A percentile compares a stretch with the other conserved stretches of the same genome.
Conservation (phyloP, 2,888 invertebrate species). For the Pristionchus fissidentatus region DNA sequence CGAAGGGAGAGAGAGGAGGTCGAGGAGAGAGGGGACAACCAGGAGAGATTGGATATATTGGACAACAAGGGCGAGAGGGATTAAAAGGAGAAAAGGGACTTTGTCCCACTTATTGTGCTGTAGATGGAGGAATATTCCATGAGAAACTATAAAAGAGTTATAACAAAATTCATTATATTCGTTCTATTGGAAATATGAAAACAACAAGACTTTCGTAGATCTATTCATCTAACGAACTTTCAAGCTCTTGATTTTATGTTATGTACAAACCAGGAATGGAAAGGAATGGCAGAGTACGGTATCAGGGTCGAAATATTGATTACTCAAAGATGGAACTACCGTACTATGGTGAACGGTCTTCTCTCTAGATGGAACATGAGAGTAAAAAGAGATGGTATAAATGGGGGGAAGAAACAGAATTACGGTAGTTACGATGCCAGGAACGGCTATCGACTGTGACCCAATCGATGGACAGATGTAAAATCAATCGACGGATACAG, state of each 20-base stretch:
- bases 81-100: conserved; percentile 26
- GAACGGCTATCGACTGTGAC: conserved; percentile 20
- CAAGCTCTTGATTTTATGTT: neutral
- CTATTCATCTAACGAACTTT: conserved; percentile 25
- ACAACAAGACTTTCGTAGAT: conserved; percentile 29
- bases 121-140: conserved; percentile 31
- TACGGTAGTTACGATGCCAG: conserved; percentile 31
- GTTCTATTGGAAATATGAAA: neutral
- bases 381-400: conserved; percentile 29
- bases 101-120: conserved; percentile 45
- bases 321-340: conserved; percentile 5
- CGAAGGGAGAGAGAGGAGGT: conserved; percentile 27
- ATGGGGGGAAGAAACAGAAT: conserved; percentile 11
- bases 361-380: conserved; percentile 19
- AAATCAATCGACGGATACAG: conserved; percentile 1
- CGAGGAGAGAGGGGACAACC: neutral
- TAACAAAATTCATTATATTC: neutral
- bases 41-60: neutral
- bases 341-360: conserved; percentile 23
- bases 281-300: conserved; percentile 14
- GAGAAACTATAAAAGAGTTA: too few relatives aligned
- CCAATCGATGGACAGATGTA: conserved; percentile 1
- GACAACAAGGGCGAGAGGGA: conserved; percentile 13
- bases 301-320: neutral
- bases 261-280: conserved; percentile 24